Evolutionary conservation across 2,113 vertebrate species (phyloP).

Genomic region (Crotophaga sulcirostris): DNA sequence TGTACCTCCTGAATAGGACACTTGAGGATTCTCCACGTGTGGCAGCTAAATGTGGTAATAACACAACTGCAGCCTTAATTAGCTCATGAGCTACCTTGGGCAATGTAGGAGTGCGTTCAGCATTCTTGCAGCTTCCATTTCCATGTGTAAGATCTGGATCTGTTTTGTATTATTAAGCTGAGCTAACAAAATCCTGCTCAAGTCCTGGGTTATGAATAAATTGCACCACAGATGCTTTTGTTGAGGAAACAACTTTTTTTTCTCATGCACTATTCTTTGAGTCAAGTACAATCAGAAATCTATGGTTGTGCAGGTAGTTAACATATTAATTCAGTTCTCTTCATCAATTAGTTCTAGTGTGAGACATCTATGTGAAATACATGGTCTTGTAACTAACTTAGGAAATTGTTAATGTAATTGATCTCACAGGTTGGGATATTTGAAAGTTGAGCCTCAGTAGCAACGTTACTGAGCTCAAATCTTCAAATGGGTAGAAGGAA

Average conservation of each 20-base stretch:
- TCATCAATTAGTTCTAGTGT: not conserved
- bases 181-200: not conserved
- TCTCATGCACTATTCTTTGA: not conserved
- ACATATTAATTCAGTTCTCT: not conserved
- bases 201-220: not conserved
- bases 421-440: not conserved
- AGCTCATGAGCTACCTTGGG: not conserved
- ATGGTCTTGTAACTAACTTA: not conserved
- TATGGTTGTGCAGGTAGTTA: not conserved
- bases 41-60: not conserved
- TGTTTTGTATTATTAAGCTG: not conserved
- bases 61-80: not conserved
- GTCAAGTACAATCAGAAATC: not conserved
- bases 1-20: not conserved
- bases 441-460: not conserved
- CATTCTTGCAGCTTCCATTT: not conserved
- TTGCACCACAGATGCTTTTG: not conserved
- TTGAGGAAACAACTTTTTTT: not conserved
- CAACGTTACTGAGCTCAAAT: not conserved
- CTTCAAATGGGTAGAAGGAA: not conserved
- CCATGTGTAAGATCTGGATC: not conserved
- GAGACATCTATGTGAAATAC: not conserved
- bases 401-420: not conserved
- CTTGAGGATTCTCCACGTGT: not conserved
- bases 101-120: not conserved